Conservation (phyloP, 2,113 vertebrate species). For the Misgurnus mizolepis region DNA sequence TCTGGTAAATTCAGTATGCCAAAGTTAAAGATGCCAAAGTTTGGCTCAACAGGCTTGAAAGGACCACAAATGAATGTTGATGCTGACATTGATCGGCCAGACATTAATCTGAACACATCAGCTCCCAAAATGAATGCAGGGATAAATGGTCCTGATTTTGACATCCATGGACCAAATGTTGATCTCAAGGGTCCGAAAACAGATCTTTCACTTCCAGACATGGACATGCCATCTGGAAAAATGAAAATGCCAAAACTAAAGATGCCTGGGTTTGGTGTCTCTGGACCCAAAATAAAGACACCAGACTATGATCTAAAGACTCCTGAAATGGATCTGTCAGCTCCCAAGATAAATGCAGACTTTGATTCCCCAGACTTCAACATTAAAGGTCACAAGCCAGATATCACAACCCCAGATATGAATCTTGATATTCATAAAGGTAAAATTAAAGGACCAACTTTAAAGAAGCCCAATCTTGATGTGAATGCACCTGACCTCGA, state of each 20-base stretch:
- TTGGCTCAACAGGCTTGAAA: conserved; percentile 45
- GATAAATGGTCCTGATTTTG: conserved; percentile 46
- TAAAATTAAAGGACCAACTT: conserved; percentile 53
- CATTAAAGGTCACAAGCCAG: conserved; percentile 21
- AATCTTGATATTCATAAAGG: conserved; percentile 14
- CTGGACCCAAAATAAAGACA: conserved; percentile 47
- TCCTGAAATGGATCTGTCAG: conserved; percentile 35
- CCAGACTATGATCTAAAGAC: conserved; percentile 37
- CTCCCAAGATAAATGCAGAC: conserved; percentile 34
- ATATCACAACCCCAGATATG: conserved; percentile 24
- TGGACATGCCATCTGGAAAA: conserved; percentile 56
- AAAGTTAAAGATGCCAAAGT: conserved; percentile 59
- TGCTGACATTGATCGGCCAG: conserved; percentile 50
- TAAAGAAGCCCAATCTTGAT: conserved; percentile 22
- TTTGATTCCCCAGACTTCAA: conserved; percentile 48
- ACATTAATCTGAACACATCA: conserved; percentile 28
- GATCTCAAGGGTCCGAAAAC: background rate
- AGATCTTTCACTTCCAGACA: conserved; percentile 53
- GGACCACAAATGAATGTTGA: conserved; percentile 54
- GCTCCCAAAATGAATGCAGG: conserved; percentile 41
- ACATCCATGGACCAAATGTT: conserved; percentile 43
- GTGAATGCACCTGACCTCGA: conserved; percentile 28
- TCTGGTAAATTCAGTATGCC: conserved; percentile 58
- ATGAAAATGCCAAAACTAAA: conserved; percentile 55
- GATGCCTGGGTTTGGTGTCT: conserved; percentile 61